phyloP scores from a whole-genome alignment of 2,888 invertebrate genomes.

The Noctua janthina region DNA sequence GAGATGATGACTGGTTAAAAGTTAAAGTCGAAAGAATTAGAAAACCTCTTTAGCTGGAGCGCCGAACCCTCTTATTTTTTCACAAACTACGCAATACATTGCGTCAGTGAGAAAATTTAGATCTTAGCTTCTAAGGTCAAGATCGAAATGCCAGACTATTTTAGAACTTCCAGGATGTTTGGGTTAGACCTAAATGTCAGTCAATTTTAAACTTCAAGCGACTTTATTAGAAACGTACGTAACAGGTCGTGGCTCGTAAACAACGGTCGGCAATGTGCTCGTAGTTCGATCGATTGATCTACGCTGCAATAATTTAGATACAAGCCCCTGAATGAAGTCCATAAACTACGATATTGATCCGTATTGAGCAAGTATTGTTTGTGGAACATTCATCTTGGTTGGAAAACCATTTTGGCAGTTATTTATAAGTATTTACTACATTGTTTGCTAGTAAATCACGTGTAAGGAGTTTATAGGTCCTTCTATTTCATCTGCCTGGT shows the following conservation, averaged over 20 bases:
- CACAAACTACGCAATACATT: not conserved
- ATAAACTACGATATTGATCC: constrained; percentile 34
- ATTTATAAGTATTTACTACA: constrained; percentile 2
- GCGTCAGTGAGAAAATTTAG: not conserved
- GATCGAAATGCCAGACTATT: constrained; percentile 34
- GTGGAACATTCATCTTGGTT: constrained; percentile 24
- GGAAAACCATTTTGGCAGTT: not conserved
- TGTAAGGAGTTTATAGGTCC: not conserved
- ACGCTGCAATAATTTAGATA: constrained; percentile 35
- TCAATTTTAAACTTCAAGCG: constrained; percentile 29
- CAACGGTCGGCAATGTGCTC: constrained; percentile 31
- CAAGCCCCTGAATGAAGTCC: constrained; percentile 26
- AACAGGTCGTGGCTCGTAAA: constrained; percentile 19
- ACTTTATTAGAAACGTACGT: constrained; percentile 1
- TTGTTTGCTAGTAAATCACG: not conserved
- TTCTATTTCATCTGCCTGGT: not conserved
- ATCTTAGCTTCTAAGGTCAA: constrained; percentile 29
- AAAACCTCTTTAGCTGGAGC: not conserved
- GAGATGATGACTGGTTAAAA: not conserved
- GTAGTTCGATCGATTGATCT: constrained; percentile 37
- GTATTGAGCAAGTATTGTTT: constrained; percentile 15
- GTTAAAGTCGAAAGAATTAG: not conserved
- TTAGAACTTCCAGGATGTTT: constrained; percentile 3
- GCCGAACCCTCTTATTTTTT: not conserved
- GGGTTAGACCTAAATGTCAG: constrained; percentile 39